Evolutionary conservation across 2,888 invertebrate species (phyloP).

Genomic region (Thera obeliscata): DNA sequence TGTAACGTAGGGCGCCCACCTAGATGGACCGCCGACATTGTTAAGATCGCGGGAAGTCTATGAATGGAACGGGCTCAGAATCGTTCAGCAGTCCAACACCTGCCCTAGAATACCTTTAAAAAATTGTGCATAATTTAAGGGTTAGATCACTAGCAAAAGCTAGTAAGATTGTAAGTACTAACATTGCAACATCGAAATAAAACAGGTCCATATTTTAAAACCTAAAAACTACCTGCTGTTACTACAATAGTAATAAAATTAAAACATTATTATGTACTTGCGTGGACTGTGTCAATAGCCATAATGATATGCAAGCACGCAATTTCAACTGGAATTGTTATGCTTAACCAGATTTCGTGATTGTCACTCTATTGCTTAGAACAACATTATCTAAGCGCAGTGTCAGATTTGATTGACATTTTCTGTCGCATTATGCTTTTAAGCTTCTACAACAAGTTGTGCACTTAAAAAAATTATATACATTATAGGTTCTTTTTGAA

Average conservation of each 20-base stretch:
- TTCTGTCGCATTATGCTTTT: conserved; percentile 35
- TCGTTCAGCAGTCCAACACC: too few species aligned
- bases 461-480: neutral
- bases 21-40: too few species aligned
- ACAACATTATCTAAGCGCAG: conserved; percentile 32
- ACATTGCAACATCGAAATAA: conserved; percentile 2
- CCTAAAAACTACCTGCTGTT: neutral
- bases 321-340: conserved; percentile 28
- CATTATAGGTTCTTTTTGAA: too few species aligned
- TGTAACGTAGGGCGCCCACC: too few species aligned
- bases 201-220: conserved; percentile 14
- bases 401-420: conserved; percentile 41
- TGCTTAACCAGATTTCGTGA: conserved; percentile 30
- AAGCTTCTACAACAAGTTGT: neutral
- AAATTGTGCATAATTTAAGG: too few species aligned
- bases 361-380: conserved; percentile 35
- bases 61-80: too few species aligned
- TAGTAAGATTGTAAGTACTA: neutral
- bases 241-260: conserved; percentile 19
- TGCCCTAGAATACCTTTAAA: too few species aligned
- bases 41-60: too few species aligned
- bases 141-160: too few species aligned
- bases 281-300: conserved; percentile 21
- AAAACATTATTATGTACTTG: conserved; percentile 19
- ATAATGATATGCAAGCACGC: conserved; percentile 37